phyloP scores from a whole-genome alignment of 2,797 vertebrate species.

The Sphenopsis melanotis region DNA sequence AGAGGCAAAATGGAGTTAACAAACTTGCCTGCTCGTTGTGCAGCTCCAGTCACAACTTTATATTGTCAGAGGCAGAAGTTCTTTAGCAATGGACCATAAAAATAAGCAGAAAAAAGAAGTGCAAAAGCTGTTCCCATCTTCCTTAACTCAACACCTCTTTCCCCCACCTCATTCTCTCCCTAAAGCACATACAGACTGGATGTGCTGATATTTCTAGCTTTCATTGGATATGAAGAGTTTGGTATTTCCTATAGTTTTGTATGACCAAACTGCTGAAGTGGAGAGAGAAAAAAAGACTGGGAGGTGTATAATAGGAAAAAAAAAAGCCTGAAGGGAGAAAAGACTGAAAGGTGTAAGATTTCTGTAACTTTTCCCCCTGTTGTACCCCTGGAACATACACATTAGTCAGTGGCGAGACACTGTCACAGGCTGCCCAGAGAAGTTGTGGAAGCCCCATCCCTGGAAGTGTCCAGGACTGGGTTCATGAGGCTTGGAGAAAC shows the following conservation, averaged over 20 bases:
- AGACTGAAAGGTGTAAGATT: not conserved
- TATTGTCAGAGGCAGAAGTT: not conserved
- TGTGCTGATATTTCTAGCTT: not conserved
- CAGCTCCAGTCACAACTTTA: not conserved
- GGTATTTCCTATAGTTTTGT: not conserved
- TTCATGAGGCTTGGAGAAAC: not conserved
- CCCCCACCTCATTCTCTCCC: not conserved
- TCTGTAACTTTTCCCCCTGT: not conserved
- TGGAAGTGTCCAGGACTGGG: accelerated
- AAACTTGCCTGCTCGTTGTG: not conserved
- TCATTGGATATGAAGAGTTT: not conserved
- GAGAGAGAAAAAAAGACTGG: not conserved
- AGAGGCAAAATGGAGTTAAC: not conserved
- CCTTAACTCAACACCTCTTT: not conserved
- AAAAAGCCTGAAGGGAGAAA: not conserved
- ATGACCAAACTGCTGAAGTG: not conserved
- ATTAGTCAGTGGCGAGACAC: not conserved
- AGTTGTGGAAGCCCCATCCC: not conserved
- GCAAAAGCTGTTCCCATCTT: not conserved
- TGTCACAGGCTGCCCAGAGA: not conserved
- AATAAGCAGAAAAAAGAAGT: not conserved
- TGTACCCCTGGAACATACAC: not conserved
- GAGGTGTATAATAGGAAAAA: not conserved
- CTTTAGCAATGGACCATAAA: not conserved
- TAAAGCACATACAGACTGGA: not conserved